Evolutionary conservation across 2,797 vertebrate species (phyloP).

Genomic region (Somateria mollissima): DNA sequence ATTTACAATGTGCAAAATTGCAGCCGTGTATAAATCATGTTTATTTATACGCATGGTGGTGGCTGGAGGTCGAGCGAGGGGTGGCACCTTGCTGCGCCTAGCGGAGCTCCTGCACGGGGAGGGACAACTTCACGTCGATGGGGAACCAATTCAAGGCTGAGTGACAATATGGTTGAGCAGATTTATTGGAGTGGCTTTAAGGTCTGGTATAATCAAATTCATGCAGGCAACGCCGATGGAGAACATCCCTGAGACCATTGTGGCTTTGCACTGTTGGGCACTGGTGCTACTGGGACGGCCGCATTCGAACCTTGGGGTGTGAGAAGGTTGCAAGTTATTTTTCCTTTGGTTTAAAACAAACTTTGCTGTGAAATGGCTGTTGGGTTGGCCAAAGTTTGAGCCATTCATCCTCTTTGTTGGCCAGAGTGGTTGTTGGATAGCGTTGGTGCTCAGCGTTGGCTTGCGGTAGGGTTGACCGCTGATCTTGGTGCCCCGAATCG

Average conservation of each 20-base stretch:
- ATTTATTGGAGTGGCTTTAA: not conserved
- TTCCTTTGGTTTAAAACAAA: not conserved
- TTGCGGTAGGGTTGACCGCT: not conserved
- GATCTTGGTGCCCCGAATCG: fast-evolving
- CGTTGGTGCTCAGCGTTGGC: not conserved
- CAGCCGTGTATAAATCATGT: not conserved
- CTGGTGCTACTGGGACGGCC: not conserved
- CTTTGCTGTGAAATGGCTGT: not conserved
- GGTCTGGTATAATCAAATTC: not conserved
- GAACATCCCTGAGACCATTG: not conserved
- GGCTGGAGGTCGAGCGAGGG: not conserved
- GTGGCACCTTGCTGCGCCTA: not conserved
- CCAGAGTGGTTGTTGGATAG: not conserved
- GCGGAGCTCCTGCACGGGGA: not conserved
- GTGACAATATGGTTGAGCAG: not conserved
- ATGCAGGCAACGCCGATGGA: not conserved
- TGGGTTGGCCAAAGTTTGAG: not conserved
- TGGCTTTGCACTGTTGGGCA: not conserved
- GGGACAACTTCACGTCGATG: not conserved
- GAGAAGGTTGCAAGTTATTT: fast-evolving
- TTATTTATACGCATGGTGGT: not conserved
- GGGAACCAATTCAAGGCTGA: not conserved
- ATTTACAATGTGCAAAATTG: not conserved
- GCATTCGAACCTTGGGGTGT: too few relatives aligned
- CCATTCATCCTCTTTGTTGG: not conserved